These are phyloP conservation scores for Halocaridina rubra DNA, from an alignment of 2,888 invertebrate genomes.

Conservation along the genomic window DNA sequence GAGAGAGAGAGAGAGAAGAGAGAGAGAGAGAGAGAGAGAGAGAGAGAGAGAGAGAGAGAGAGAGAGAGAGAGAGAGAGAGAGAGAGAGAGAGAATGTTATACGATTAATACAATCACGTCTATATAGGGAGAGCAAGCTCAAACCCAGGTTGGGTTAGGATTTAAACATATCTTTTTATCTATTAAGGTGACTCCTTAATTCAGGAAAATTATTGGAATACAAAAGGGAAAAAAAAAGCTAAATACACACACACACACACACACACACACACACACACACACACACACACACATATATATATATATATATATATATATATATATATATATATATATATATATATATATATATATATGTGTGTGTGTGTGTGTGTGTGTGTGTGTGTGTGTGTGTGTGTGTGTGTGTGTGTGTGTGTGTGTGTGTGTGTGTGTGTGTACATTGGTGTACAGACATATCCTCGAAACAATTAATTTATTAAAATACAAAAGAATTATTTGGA, in stretches of 20 bases:
- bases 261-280: background rate
- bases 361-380: background rate
- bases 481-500: too few relatives aligned
- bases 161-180: too few relatives aligned
- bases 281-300: background rate
- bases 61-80: background rate
- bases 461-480: too few relatives aligned
- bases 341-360: background rate
- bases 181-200: too few relatives aligned
- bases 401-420: background rate
- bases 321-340: background rate
- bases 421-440: background rate
- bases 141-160: too few relatives aligned
- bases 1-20: slow-evolving; percentile 26
- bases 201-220: too few relatives aligned
- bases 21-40: slow-evolving; percentile 21
- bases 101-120: too few relatives aligned
- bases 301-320: background rate
- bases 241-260: background rate
- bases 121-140: too few relatives aligned
- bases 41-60: slow-evolving; percentile 2
- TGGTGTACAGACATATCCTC: too few relatives aligned
- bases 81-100: background rate
- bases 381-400: too few relatives aligned
- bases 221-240: too few relatives aligned